Evolutionary conservation across 2,113 vertebrate species (phyloP).

Genomic region (Gymnocephalus cernua): DNA sequence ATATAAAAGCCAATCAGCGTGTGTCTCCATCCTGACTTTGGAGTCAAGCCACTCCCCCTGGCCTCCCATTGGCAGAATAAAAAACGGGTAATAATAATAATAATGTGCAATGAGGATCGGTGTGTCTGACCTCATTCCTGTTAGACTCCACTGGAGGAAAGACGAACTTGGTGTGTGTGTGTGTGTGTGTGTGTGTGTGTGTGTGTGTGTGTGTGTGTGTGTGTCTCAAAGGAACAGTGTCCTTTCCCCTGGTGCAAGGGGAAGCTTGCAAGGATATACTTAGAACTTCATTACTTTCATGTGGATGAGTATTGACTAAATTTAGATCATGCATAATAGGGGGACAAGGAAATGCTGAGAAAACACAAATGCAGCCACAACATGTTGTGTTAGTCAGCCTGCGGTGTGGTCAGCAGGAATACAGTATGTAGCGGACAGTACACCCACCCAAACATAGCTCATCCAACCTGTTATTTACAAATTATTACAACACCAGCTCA

Average conservation of each 20-base stretch:
- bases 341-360: slow-evolving; percentile 48
- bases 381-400: slow-evolving; percentile 54
- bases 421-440: neutral
- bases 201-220: slow-evolving; percentile 24
- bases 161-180: slow-evolving; percentile 82
- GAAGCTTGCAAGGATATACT: slow-evolving; percentile 58
- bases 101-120: slow-evolving; percentile 96
- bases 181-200: slow-evolving; percentile 23
- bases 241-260: slow-evolving; percentile 42
- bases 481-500: slow-evolving; percentile 26
- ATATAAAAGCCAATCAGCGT: slow-evolving; percentile 84
- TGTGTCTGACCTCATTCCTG: slow-evolving; percentile 99
- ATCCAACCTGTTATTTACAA: slow-evolving; percentile 57
- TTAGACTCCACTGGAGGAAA: slow-evolving; percentile 86
- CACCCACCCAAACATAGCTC: slow-evolving; percentile 48
- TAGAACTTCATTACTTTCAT: slow-evolving; percentile 69
- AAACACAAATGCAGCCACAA: slow-evolving; percentile 61
- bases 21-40: slow-evolving; percentile 92
- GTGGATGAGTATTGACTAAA: slow-evolving; percentile 64
- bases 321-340: slow-evolving; percentile 53
- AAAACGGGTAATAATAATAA: slow-evolving; percentile 92
- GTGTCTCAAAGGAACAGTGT: slow-evolving; percentile 77
- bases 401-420: slow-evolving; percentile 33
- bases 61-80: slow-evolving; percentile 88
- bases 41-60: slow-evolving; percentile 83